Evolutionary conservation across 1,140 invertebrate genomes (phyloP).

Genomic region (Sinonovacula constricta): DNA sequence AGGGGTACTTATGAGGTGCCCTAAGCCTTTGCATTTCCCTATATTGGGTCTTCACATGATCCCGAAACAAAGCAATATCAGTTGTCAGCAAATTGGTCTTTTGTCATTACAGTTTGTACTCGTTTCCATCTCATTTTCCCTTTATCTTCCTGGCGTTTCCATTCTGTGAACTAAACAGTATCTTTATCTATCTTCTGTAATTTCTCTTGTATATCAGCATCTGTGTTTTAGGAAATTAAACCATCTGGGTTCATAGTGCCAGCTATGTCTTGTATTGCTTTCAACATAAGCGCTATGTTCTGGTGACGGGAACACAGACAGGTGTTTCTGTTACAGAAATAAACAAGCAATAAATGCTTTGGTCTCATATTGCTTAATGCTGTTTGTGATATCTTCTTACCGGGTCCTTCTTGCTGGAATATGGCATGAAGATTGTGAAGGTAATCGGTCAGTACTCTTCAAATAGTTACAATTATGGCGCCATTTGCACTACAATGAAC

Average conservation of each 20-base stretch:
- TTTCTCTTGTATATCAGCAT: slow-evolving; percentile 1
- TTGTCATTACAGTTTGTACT: slow-evolving; percentile 14
- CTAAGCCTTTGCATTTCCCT: no score
- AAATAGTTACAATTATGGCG: no score
- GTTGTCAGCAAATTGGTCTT: slow-evolving; percentile 37
- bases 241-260: slow-evolving; percentile 23
- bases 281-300: slow-evolving; percentile 39
- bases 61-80: no score
- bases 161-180: slow-evolving; percentile 12
- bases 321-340: slow-evolving; percentile 24
- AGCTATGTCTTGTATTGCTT: slow-evolving; percentile 1
- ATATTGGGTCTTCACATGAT: no score
- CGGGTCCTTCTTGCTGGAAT: slow-evolving; percentile 30
- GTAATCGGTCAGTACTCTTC: slow-evolving; percentile 34
- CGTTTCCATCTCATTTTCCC: slow-evolving; percentile 19
- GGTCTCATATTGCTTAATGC: slow-evolving; percentile 23
- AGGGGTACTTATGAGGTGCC: no score
- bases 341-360: slow-evolving; percentile 3
- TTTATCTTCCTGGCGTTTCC: slow-evolving; percentile 5
- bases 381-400: slow-evolving; percentile 16
- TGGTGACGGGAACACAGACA: slow-evolving; percentile 47
- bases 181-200: background rate
- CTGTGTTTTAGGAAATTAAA: background rate
- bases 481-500: no score
- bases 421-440: slow-evolving; percentile 34